Evolutionary conservation across 2,113 vertebrate genomes (phyloP).

Genomic region (Accipiter cooperii): DNA sequence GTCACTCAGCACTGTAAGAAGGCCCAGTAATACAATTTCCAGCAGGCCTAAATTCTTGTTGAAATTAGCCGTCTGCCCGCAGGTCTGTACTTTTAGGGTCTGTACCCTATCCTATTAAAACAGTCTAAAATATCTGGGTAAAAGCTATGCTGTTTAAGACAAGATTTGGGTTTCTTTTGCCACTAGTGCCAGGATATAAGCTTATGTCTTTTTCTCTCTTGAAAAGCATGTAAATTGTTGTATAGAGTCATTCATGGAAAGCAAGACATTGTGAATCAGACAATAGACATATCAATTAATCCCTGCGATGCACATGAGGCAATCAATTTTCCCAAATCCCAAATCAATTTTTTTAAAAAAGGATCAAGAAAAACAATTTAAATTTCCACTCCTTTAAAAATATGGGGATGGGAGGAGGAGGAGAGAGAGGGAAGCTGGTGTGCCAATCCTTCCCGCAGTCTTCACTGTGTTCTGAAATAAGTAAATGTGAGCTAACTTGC

Average conservation of each 20-base stretch:
- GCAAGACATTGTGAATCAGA: not conserved
- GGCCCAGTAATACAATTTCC: not conserved
- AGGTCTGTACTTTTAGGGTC: not conserved
- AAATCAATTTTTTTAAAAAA: slow-evolving; percentile 13
- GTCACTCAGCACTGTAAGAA: not conserved
- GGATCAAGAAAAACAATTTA: not conserved
- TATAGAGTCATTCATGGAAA: slow-evolving; percentile 26
- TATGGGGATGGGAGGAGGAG: not conserved
- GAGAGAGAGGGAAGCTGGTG: not conserved
- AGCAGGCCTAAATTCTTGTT: not conserved
- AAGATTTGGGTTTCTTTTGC: not conserved
- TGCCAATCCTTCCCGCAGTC: not conserved
- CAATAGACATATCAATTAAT: slow-evolving; percentile 52
- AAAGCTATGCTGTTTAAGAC: not conserved
- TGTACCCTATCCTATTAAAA: not conserved
- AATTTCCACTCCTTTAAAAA: slow-evolving; percentile 32
- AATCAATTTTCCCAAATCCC: slow-evolving; percentile 59
- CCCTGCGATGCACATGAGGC: not conserved
- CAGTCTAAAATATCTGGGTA: not conserved
- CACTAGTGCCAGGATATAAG: not conserved
- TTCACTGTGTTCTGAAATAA: not conserved
- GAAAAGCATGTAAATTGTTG: slow-evolving; percentile 12
- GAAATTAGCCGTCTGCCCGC: not conserved
- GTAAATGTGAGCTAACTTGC: not conserved
- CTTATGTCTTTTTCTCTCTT: not conserved